These are phyloP conservation scores for Sphaerophoria taeniata DNA, from an alignment of 2,888 invertebrate genomes.

Conservation along the genomic window DNA sequence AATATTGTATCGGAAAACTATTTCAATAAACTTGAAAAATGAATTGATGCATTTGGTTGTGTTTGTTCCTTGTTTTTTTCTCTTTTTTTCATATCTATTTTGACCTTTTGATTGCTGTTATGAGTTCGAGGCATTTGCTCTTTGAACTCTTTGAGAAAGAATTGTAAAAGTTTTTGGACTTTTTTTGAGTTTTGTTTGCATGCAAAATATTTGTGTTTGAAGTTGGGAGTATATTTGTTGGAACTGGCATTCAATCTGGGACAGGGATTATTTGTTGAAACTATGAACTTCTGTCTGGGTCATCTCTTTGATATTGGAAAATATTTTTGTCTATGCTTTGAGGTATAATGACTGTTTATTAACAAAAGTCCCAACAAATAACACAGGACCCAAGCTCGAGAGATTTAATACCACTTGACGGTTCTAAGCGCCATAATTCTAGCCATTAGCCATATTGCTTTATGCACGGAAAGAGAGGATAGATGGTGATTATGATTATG, in stretches of 20 bases:
- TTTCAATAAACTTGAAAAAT: slow-evolving; percentile 63
- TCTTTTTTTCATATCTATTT: background rate
- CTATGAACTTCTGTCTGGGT: too few species aligned
- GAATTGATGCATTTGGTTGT: slow-evolving; percentile 45
- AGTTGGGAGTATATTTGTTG: slow-evolving; percentile 6
- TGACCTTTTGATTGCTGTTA: slow-evolving; percentile 33
- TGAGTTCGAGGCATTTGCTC: background rate
- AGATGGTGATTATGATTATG: too few species aligned
- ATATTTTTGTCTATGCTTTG: too few species aligned
- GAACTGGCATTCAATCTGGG: background rate
- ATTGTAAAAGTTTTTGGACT: background rate
- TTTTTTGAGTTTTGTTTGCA: background rate
- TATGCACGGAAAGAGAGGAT: too few species aligned
- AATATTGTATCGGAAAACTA: slow-evolving; percentile 59
- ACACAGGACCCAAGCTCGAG: too few species aligned
- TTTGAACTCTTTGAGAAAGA: background rate
- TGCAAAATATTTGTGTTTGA: slow-evolving; percentile 19
- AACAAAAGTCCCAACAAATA: too few species aligned
- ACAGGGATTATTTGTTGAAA: background rate
- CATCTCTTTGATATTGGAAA: too few species aligned
- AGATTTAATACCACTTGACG: too few species aligned
- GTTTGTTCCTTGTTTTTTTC: background rate
- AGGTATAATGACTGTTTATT: too few species aligned
- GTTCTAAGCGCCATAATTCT: too few species aligned
- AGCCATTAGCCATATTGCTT: too few species aligned